Evolutionary conservation across 2,113 vertebrate genomes (phyloP), one percentile per base, ranked within the genome.

Genomic region (Chaenocephalus aceratus): DNA sequence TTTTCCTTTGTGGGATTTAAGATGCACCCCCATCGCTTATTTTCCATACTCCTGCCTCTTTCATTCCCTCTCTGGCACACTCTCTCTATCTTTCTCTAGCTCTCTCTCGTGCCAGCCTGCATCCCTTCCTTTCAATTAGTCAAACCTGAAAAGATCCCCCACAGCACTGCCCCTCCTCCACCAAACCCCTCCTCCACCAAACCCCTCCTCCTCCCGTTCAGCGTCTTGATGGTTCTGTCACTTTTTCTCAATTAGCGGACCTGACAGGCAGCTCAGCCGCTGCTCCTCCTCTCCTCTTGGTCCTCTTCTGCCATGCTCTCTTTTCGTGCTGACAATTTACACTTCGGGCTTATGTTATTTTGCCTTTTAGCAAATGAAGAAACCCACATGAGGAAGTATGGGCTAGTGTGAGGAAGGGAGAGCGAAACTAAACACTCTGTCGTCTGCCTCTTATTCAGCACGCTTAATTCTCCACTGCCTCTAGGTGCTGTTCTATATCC

Each of bases 81-180:
- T 83, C 86, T 61, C 18, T 76, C 46, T 44, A 23, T 18, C 53
- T 10, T 21, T 69, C 56, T 62, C 57, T 16, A 68, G 62, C 53
- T 69, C 49, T 80, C 71, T 82, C 85, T 63, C 15, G 36, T 84
- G 82, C 83, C 85, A 90, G 85, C 84, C 91, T 90, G 88, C 85
- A 87, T 94, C 79, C 89, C 84, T 90, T 94, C 92, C 93, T 94
- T 93, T 94, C 92, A 95, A 94, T 94, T 95, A 95, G 91, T 93
- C 88, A 93, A 91, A 92, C 88, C 86, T 90, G 89, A 88, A 72
- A 88, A 92, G 86, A 92, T 91, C 79, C 87, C 82, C 83, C 85
- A 79, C 82, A 60, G 85, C 30, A 67, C 80, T 88, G 89, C 87
- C 85, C 91, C 92, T 89, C 90, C 91, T 88, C 85, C 34, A 45